Evolutionary conservation across 1,140 invertebrate species (phyloP).

Genomic region (Drosophila ananassae): DNA sequence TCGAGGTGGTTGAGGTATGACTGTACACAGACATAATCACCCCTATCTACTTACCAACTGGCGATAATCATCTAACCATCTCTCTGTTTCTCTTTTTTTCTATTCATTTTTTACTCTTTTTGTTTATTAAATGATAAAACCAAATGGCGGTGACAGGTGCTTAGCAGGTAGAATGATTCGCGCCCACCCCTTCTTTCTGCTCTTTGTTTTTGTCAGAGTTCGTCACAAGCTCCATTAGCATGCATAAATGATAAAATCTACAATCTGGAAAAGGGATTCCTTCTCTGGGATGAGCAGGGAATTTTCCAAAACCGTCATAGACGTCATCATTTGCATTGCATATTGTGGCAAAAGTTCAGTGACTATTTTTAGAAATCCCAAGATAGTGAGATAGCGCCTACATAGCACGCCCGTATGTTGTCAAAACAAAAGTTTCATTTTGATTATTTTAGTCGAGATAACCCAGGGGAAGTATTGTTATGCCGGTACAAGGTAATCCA

Average conservation of each 20-base stretch:
- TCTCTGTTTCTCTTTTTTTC: slow-evolving; percentile 1
- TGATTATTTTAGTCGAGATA: slow-evolving; percentile 35
- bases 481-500: slow-evolving; percentile 50
- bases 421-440: slow-evolving; percentile 57
- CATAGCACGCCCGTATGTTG: slow-evolving; percentile 3
- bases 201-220: slow-evolving; percentile 8
- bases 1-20: background rate
- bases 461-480: slow-evolving; percentile 8
- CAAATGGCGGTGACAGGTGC: slow-evolving; percentile 34
- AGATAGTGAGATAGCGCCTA: slow-evolving; percentile 35
- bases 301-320: slow-evolving; percentile 23
- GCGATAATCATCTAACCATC: slow-evolving; percentile 31
- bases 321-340: slow-evolving; percentile 41
- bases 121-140: slow-evolving; percentile 49
- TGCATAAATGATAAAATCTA: slow-evolving; percentile 22
- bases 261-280: slow-evolving; percentile 25
- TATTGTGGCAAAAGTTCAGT: slow-evolving; percentile 35
- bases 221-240: slow-evolving; percentile 46
- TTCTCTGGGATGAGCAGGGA: slow-evolving; percentile 31
- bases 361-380: slow-evolving; percentile 41
- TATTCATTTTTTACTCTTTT: slow-evolving; percentile 1
- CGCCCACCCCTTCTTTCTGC: slow-evolving; percentile 11
- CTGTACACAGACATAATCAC: slow-evolving; percentile 5
- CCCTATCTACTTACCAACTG: slow-evolving; percentile 3
- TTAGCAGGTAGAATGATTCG: slow-evolving; percentile 14